Base-by-base conservation (phyloP, 2,797 vertebrate genomes). In the Crypturellus tataupa region DNA sequence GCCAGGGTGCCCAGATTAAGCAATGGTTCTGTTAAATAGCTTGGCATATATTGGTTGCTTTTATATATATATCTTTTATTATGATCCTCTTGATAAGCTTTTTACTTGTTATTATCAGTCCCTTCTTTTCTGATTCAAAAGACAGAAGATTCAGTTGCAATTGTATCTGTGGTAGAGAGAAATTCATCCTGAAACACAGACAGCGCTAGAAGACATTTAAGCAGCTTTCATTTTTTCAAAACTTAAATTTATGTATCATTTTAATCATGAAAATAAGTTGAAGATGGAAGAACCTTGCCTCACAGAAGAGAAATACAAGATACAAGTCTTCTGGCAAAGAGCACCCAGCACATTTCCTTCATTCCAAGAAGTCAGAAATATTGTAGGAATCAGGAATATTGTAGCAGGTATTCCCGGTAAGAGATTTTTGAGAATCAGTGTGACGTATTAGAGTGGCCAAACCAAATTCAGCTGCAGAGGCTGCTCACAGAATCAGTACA, bases 321-420 rank as follows among this genome's bases (percentile, higher is more conserved):
- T 0, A 1, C 0, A 40, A 63, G 42, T 9, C 25, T 44, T 14
- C 27, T 33, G 24, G 35, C 62, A 31, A 29, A 80, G 69, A 15
- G 16, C 33, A 20, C 19, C 37, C 24, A 15, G 24, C 3, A 0
- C 6, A 21, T 27, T 46, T 17, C 14, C 35, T 20, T 49, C 16
- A 0, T 55, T 19, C 44, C 31, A 3, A 7, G 33, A 9, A 33
- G 33, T 5, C 2, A 0, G 69, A 35, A 39, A 37, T 5, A 6
- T 25, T 2, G 3, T 5, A 44, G 37, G 53, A n/a, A 0, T 12
- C 5, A 4, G 76, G 40, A 39, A 37, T 5, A 7, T 31, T 2
- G 3, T 6, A 33, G 23, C 40, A 9, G 18, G 4, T 1, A 0
- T 9, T 23, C 20, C 1, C 0, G 17, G 29, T 16, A 10, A 33